A percentile compares a stretch with the other conserved stretches of the same genome.
Evolutionary conservation across 2,888 invertebrate species (phyloP).

Genomic region (Physocephala rufipes): DNA sequence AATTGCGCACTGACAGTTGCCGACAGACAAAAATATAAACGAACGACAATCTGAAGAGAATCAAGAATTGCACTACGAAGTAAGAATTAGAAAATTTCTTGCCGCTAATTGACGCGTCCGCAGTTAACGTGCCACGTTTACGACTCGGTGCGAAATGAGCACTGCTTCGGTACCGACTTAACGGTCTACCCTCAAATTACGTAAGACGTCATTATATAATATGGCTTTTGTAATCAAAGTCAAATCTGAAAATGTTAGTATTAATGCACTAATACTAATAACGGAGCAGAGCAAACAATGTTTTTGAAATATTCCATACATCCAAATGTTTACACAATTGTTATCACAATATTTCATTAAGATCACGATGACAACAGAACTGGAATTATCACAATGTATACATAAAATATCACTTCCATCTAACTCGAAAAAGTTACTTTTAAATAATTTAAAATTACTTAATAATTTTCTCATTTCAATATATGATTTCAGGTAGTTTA

Average conservation of each 20-base stretch:
- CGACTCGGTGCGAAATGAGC: slow-evolving; percentile 21
- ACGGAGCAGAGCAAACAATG: too few species aligned
- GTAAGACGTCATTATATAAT: slow-evolving; percentile 34
- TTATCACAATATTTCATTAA: neutral
- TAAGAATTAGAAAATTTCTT: slow-evolving; percentile 2
- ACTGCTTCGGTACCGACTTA: slow-evolving; percentile 27
- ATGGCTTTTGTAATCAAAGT: slow-evolving; percentile 21
- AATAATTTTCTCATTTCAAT: neutral
- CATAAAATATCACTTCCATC: too few species aligned
- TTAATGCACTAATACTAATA: neutral
- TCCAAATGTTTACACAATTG: too few species aligned
- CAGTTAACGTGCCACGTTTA: slow-evolving; percentile 11
- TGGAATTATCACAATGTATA: neutral
- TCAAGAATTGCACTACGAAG: neutral
- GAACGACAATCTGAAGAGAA: neutral
- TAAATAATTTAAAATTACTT: neutral
- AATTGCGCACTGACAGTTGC: neutral
- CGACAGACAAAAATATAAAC: neutral
- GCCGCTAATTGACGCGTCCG: neutral
- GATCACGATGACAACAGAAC: neutral
- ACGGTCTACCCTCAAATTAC: slow-evolving; percentile 30
- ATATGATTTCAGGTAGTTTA: neutral
- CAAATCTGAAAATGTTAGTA: slow-evolving; percentile 19
- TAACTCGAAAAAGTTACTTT: too few species aligned
- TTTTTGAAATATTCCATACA: too few species aligned